Evolutionary conservation across 1,140 invertebrate species (phyloP).

Genomic region (Drosophila pallidifrons): DNA sequence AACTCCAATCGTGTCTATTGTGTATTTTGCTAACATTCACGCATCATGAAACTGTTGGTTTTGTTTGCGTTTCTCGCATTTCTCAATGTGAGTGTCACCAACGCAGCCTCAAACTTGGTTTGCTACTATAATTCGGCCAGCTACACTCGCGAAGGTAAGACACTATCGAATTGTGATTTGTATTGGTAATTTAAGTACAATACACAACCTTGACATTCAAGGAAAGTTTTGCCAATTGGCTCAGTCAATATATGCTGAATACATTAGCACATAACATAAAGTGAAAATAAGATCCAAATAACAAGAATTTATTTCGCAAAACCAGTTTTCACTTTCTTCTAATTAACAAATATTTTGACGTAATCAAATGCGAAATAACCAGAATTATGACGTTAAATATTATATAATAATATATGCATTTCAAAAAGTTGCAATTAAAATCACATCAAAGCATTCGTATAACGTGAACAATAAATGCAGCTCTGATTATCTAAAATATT

Average conservation of each 20-base stretch:
- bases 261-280: neutral
- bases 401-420: neutral
- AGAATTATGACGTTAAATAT: neutral
- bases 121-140: constrained; percentile 90
- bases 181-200: neutral
- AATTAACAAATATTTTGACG: neutral
- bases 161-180: neutral
- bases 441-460: neutral
- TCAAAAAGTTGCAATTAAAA: neutral
- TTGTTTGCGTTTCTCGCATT: constrained; percentile 56
- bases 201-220: constrained; percentile 3
- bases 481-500: too few relatives aligned
- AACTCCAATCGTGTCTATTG: constrained; percentile 11
- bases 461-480: neutral
- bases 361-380: neutral
- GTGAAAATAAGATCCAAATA: neutral
- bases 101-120: constrained; percentile 86
- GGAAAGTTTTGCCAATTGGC: neutral
- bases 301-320: neutral
- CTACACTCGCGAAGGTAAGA: constrained; percentile 88
- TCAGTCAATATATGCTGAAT: too few relatives aligned
- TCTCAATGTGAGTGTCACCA: constrained; percentile 47
- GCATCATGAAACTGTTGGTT: constrained; percentile 66
- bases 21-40: neutral
- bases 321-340: neutral